Evolutionary conservation across 92 coral and sea anemone genomes (phyloP).

Genomic region (Epizoanthus fatuus): DNA sequence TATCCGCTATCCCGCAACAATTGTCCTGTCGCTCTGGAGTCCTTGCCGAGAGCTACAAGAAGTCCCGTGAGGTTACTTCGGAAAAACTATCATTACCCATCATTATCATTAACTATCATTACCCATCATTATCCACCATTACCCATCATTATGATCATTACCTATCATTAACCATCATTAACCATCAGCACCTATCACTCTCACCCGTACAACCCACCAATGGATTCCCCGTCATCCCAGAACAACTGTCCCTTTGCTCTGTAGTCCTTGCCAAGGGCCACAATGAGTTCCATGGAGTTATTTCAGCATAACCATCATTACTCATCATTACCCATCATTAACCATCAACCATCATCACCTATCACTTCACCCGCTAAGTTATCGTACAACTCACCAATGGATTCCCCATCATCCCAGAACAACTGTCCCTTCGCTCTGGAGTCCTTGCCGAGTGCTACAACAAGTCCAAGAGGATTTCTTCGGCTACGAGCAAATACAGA

Average conservation of each 20-base stretch:
- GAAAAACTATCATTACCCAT: not conserved
- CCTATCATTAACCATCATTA: not conserved
- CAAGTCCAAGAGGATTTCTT: too few species aligned
- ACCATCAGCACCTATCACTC: not conserved
- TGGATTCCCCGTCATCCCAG: conserved; percentile 98
- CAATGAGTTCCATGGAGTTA: not conserved
- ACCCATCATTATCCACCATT: not conserved
- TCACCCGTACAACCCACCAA: conserved; percentile 64
- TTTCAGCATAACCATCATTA: not conserved
- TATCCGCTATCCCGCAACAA: too few species aligned
- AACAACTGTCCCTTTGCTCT: conserved; percentile 87
- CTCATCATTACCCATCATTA: not conserved
- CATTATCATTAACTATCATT: not conserved
- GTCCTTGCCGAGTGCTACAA: too few species aligned
- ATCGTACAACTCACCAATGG: conserved; percentile 72
- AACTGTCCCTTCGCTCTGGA: conserved; percentile 79
- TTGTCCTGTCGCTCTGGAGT: too few species aligned
- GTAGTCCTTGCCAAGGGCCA: conserved; percentile 73
- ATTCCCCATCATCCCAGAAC: conserved; percentile 98
- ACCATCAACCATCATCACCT: not conserved
- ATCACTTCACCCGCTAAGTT: not conserved
- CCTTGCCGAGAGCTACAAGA: too few species aligned
- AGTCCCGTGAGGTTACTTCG: not conserved
- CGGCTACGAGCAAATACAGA: too few species aligned
- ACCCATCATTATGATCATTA: not conserved